A percentile compares a stretch with the other conserved stretches of the same genome.
phyloP scores from a whole-genome alignment of 2,797 vertebrate species.

The Anguilla megastoma region DNA sequence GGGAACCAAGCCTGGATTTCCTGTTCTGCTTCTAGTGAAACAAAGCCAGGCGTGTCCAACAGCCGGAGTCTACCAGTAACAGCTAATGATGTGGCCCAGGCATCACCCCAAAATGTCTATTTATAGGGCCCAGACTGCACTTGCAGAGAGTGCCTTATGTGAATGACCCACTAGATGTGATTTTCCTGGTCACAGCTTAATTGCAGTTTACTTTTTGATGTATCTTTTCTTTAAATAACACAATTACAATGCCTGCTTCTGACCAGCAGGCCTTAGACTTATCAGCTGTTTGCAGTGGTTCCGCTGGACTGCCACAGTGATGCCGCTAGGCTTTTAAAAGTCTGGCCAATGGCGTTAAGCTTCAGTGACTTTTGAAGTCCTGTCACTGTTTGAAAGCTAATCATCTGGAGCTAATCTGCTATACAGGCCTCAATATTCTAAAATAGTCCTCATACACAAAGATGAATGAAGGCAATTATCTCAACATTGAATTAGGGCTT shows the following conservation, averaged over 20 bases:
- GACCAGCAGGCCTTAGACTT: neutral
- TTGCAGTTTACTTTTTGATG: neutral
- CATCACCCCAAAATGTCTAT: neutral
- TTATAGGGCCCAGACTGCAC: neutral
- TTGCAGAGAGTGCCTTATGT: neutral
- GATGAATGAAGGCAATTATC: conserved; percentile 14
- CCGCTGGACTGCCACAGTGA: neutral
- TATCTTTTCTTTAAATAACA: conserved; percentile 1
- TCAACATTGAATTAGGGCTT: neutral
- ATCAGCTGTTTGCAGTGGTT: neutral
- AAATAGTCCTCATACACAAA: neutral
- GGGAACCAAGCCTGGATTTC: neutral
- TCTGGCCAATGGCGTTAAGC: neutral
- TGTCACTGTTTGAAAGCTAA: neutral
- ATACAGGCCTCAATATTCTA: neutral
- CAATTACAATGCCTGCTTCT: neutral
- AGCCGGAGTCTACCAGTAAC: neutral
- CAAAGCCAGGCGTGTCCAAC: neutral
- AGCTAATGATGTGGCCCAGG: neutral
- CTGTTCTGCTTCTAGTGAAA: neutral
- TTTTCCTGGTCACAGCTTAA: neutral
- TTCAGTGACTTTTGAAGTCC: neutral
- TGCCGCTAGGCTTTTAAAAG: conserved; percentile 3
- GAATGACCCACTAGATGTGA: neutral
- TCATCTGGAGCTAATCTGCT: neutral